phyloP scores from a whole-genome alignment of 2,888 invertebrate species.

The Dysmachus trigonus region DNA sequence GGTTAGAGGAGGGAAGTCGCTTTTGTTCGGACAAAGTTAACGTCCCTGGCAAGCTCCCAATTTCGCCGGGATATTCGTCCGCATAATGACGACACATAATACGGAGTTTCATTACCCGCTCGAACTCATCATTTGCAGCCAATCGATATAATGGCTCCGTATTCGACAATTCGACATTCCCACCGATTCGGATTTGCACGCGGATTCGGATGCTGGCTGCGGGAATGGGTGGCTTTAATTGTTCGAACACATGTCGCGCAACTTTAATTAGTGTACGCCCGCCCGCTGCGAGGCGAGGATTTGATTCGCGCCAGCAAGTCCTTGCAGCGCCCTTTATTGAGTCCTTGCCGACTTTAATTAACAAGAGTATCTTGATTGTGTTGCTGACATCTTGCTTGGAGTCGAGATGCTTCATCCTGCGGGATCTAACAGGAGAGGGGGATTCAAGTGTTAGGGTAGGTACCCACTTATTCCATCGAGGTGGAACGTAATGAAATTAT shows the following conservation, averaged over 20 bases:
- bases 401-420: neutral
- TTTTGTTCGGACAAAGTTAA: neutral
- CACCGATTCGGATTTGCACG: neutral
- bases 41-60: neutral
- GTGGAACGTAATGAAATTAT: neutral
- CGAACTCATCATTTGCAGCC: conserved; percentile 21
- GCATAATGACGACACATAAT: neutral
- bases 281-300: neutral
- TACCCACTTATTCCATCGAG: neutral
- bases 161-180: neutral
- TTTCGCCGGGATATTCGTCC: neutral
- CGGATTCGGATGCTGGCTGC: neutral
- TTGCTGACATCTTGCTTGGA: neutral
- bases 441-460: neutral
- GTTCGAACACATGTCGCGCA: conserved; percentile 17
- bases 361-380: conserved; percentile 16
- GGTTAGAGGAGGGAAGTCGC: neutral
- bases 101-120: conserved; percentile 8
- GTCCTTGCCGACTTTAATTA: conserved; percentile 20
- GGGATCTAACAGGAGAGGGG: neutral
- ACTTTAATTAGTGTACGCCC: conserved; percentile 10
- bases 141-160: conserved; percentile 2
- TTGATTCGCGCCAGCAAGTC: neutral
- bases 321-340: conserved; percentile 1
- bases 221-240: neutral